Evolutionary conservation across 2,888 invertebrate genomes (phyloP).

Genomic region (Tachina lurida): DNA sequence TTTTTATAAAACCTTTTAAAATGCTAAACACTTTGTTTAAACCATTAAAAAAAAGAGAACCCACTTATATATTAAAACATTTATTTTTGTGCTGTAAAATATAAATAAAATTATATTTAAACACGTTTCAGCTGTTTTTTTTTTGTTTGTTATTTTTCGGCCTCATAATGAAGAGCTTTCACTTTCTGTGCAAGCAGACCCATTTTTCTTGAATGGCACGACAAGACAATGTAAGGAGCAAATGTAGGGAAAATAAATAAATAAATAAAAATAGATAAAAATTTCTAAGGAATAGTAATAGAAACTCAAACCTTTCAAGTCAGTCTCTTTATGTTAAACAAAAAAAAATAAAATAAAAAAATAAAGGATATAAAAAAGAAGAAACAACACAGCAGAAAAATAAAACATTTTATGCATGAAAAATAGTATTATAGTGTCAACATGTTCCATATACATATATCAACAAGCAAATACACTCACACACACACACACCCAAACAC

Average conservation of each 20-base stretch:
- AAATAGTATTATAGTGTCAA: constrained; percentile 68
- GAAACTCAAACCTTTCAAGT: constrained; percentile 51
- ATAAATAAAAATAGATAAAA: constrained; percentile 9
- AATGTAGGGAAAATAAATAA: not conserved
- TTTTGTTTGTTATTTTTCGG: not conserved
- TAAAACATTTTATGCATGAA: constrained; percentile 58
- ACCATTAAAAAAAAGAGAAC: no score
- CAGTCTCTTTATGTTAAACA: constrained; percentile 19
- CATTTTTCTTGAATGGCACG: constrained; percentile 24
- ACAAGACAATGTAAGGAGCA: constrained; percentile 8
- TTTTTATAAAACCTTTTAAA: no score
- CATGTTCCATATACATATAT: constrained; percentile 67
- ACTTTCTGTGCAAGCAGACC: constrained; percentile 58
- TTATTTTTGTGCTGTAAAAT: no score
- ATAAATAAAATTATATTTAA: constrained; percentile 46
- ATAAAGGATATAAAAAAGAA: not conserved
- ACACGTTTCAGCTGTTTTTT: constrained; percentile 42
- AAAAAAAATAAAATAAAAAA: no score
- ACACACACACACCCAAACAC: not conserved
- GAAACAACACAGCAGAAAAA: constrained; percentile 45
- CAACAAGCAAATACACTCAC: constrained; percentile 29
- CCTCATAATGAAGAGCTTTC: constrained; percentile 57
- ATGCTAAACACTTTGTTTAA: no score
- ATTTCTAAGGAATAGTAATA: constrained; percentile 60
- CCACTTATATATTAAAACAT: no score